Conservation (phyloP, 2,797 vertebrate genomes). For the Acropternis orthonyx region DNA sequence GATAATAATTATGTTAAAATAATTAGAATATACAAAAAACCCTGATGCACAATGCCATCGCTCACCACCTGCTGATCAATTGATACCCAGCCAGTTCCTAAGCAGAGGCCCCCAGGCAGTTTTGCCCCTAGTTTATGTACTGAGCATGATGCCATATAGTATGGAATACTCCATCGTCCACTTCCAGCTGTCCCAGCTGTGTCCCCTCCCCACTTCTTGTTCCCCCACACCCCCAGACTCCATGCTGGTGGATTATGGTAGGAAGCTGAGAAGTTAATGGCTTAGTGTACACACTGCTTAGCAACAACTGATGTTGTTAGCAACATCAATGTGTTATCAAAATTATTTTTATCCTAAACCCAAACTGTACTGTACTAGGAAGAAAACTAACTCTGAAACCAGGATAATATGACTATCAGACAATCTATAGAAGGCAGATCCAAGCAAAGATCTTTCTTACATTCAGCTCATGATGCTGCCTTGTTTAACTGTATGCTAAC, state of each 20-base stretch:
- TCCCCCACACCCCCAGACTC: not conserved
- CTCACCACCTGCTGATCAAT: not conserved
- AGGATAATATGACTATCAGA: not conserved
- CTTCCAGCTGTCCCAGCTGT: not conserved
- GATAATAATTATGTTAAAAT: not conserved
- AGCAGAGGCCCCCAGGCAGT: not conserved
- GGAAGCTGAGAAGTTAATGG: not conserved
- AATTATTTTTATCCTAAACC: not conserved
- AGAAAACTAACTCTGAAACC: not conserved
- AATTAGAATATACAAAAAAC: not conserved
- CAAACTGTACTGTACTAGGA: not conserved
- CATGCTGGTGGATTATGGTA: not conserved
- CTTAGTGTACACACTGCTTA: not conserved
- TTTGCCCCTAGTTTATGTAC: not conserved
- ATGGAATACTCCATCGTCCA: not conserved
- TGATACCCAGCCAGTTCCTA: not conserved
- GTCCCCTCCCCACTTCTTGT: not conserved
- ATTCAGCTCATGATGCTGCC: not conserved
- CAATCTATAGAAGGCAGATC: not conserved
- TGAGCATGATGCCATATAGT: not conserved
- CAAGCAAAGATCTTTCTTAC: not conserved
- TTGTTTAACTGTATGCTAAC: not conserved
- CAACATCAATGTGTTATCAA: not conserved
- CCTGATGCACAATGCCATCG: fast-evolving
- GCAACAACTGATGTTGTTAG: not conserved